phyloP scores from a whole-genome alignment of 2,113 vertebrate species.

The Aspidoscelis tigris region DNA sequence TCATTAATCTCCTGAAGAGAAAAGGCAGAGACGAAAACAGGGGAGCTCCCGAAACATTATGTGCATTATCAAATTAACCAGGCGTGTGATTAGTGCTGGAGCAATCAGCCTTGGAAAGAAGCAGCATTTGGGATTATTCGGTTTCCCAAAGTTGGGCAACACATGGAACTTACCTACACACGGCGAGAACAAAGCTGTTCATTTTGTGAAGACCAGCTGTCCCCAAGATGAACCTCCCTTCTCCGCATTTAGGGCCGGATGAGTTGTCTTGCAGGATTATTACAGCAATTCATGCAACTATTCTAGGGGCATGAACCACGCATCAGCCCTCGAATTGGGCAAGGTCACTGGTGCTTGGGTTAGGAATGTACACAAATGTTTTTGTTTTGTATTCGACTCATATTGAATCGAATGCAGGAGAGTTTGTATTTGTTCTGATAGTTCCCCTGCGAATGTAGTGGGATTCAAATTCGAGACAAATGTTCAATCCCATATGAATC shows the following conservation, averaged over 20 bases:
- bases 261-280: not conserved
- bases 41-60: conserved; percentile 56
- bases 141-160: conserved; percentile 69
- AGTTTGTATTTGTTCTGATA: too few species aligned
- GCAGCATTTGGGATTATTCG: conserved; percentile 67
- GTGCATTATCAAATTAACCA: conserved; percentile 82
- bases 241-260: not conserved
- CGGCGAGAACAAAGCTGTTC: conserved; percentile 9
- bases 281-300: conserved; percentile 33
- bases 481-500: too few species aligned
- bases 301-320: not conserved
- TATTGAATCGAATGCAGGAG: too few species aligned
- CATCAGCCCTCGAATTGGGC: too few species aligned
- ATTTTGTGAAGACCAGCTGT: not conserved
- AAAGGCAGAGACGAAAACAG: conserved; percentile 68
- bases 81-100: conserved; percentile 81
- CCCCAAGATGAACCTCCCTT: conserved; percentile 3
- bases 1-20: conserved; percentile 76
- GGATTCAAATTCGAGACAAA: too few species aligned
- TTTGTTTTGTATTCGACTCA: too few species aligned
- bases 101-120: conserved; percentile 69
- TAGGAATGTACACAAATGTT: too few species aligned
- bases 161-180: rapidly evolving
- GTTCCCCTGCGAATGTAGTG: too few species aligned
- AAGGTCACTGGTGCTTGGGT: too few species aligned